Evolutionary conservation across 1,140 invertebrate species (phyloP), one percentile per base, ranked within the genome.

Genomic region (Dreissena polymorpha): DNA sequence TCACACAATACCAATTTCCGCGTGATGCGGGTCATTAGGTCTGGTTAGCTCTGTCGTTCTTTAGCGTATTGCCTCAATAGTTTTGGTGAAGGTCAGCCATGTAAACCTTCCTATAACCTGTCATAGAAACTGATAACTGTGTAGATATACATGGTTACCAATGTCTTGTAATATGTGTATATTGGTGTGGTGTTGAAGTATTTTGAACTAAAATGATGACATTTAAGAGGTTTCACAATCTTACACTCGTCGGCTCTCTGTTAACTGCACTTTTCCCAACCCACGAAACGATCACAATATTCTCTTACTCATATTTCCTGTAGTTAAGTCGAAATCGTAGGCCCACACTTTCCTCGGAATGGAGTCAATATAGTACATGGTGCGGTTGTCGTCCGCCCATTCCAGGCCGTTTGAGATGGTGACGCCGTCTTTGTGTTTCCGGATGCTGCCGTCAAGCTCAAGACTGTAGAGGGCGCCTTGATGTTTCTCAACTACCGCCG

Each of bases 241-340:
- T 39, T 39, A 39, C 39, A 8, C 39, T 39, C 39, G 39, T 39
- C 39, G 2, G 39, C 8, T 39, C 8, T 39, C 39, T 39, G 39
- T 39, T n/a, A n/a, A n/a, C n/a, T n/a, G 39, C 39, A 39, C 39
- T 5, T 2, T 39, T 39, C 39, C 8, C 8, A 2, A 39, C 39
- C 39, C 39, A 39, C 39, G 2, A 5, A 39, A 39, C 39, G 3
- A 39, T 39, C 39, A 39, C 8, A 39, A 39, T 39, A 25, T 14
- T n/a, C 23, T 50, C 95, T 95, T 92, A 96, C 96, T 93, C 55
- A 95, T 94, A 18, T 94, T 93, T 25, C 96, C 96, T 8, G 93
- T 94, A 5, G 94, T 92, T 12, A 95, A 93, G 86, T 97, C 94
- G 87, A 95, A 98, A 89, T 97, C 95, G 88, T 96, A 97, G 50